Base-by-base conservation (phyloP, 1,140 invertebrate species). In the Wasmannia auropunctata region DNA sequence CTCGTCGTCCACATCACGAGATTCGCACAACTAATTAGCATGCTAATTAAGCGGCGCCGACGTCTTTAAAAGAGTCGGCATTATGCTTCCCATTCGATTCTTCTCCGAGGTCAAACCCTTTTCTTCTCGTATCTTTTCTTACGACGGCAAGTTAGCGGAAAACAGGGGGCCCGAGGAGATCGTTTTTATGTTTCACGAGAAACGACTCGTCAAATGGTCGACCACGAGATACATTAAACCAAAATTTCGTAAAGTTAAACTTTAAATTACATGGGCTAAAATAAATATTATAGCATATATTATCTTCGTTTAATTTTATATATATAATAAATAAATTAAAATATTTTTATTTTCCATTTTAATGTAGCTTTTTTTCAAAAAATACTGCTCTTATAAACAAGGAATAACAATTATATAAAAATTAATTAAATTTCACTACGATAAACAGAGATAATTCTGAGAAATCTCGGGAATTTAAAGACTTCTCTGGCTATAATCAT, bases 1-100 rank as follows among this genome's bases (percentile, higher is more conserved):
- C 72, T 86, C 65, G 69, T 88, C 58, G 75, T 86, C 40, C 70
- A 28, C 83, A 75, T 86, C 83, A 76, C 25, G 67, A 69, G 69
- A 72, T 31, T 89, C 70, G 75, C 69, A 16, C 87, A 84, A 86
- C 89, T 91, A 91, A 91, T 91, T 91, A 91, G 86, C 83, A 89
- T 89, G 89, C 85, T 91, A 90, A 91, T 91, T 90, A 89, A 84
- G 80, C 79, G 88, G 69, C 87, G 84, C 87, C 83, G 87, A 86
- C 51, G 67, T 76, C 70, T 76, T 89, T 88, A 76, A 67, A 25
- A 75, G 74, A 75, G 49, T 87, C 74, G 80, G 76, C 85, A 16
- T 37, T 62, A 74, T 43, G 58, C 79, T 76, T 86, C 77, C 65
- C 86, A 56, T 34, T 89, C 31, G 54, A 8, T 22, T 65, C 31